Conservation (phyloP, 2,888 invertebrate species). For the Drosophila emarginata region DNA sequence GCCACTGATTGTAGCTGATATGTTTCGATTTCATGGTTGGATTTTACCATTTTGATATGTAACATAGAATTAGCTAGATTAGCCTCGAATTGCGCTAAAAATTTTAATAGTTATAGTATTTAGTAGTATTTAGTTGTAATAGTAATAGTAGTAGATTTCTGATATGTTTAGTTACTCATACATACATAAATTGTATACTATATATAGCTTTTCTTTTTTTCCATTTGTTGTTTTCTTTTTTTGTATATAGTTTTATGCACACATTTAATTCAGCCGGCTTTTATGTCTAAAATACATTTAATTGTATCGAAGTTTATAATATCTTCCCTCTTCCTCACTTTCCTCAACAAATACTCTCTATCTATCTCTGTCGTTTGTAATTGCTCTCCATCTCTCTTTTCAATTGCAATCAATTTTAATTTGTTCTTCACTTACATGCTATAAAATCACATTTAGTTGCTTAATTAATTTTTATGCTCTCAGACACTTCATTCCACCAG, state of each 20-base stretch:
- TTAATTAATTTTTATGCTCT: conserved; percentile 72
- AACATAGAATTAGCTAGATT: conserved; percentile 9
- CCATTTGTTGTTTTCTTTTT: background rate
- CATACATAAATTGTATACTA: background rate
- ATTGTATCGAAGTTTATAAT: conserved; percentile 31
- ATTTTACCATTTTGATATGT: conserved; percentile 54
- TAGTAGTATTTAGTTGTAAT: conserved; percentile 9
- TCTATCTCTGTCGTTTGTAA: too few species aligned
- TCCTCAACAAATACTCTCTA: background rate
- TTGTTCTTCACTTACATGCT: conserved; percentile 72
- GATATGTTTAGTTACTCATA: conserved; percentile 43
- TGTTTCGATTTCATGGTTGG: conserved; percentile 81
- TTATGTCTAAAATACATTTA: conserved; percentile 46
- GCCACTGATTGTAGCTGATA: conserved; percentile 73
- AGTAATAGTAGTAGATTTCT: conserved; percentile 33
- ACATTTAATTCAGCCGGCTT: conserved; percentile 74
- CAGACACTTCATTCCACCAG: conserved; percentile 16
- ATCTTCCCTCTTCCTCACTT: background rate
- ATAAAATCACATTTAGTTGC: conserved; percentile 82
- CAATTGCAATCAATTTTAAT: conserved; percentile 55
- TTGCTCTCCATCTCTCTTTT: conserved; percentile 1
- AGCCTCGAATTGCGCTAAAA: conserved; percentile 39
- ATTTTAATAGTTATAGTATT: conserved; percentile 37
- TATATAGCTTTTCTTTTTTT: background rate
- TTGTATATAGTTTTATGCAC: conserved; percentile 58